phyloP scores from a whole-genome alignment of 2,797 vertebrate genomes.

The Heliangelus exortis region DNA sequence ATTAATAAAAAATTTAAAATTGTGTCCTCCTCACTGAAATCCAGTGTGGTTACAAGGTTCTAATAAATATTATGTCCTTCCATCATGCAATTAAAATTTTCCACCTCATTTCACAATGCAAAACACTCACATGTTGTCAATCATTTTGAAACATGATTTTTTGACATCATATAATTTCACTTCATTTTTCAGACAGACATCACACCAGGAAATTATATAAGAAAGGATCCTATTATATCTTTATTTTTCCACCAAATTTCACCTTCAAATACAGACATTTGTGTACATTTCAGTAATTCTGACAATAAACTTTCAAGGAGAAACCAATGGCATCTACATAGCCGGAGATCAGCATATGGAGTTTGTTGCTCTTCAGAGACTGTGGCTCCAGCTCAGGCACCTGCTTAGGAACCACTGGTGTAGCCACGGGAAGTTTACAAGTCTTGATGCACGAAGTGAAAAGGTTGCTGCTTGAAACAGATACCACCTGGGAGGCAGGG shows the following conservation, averaged over 20 bases:
- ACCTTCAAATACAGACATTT: conserved; percentile 78
- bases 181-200: conserved; percentile 82
- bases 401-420: conserved; percentile 54
- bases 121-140: conserved; percentile 84
- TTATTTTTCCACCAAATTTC: conserved; percentile 82
- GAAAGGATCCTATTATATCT: conserved; percentile 83
- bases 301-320: conserved; percentile 76
- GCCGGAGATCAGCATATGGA: conserved; percentile 46
- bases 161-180: conserved; percentile 86
- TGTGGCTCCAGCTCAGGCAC: conserved; percentile 22
- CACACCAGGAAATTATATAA: conserved; percentile 82
- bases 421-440: conserved; percentile 75
- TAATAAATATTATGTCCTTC: conserved; percentile 87
- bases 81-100: conserved; percentile 87
- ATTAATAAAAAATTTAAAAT: conserved; percentile 80
- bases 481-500: conserved; percentile 79
- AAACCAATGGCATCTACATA: conserved; percentile 42
- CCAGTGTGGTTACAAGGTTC: conserved; percentile 81
- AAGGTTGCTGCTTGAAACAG: conserved; percentile 78
- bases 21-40: conserved; percentile 78
- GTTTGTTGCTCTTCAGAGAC: conserved; percentile 56
- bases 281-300: conserved; percentile 77
- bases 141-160: conserved; percentile 84
- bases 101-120: conserved; percentile 85
- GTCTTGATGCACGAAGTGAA: conserved; percentile 72